Evolutionary conservation across 2,888 invertebrate genomes (phyloP).

Genomic region (Allygus modestus): DNA sequence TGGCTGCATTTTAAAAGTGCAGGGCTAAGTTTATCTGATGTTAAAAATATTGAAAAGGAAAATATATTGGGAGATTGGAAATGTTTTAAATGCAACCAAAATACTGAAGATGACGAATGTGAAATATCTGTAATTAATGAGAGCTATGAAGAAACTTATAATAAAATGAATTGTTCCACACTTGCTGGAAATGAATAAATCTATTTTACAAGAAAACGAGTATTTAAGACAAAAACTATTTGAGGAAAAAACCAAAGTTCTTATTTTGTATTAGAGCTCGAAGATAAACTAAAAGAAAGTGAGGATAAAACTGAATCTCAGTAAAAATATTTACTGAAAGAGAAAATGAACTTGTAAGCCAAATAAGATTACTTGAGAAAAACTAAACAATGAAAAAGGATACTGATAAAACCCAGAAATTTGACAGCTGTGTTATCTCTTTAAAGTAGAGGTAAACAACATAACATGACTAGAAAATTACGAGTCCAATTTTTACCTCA

Average conservation of each 20-base stretch:
- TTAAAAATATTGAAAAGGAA: conserved; percentile 24
- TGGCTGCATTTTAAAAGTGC: conserved; percentile 35
- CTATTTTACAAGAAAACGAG: conserved; percentile 35
- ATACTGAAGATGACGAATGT: background rate
- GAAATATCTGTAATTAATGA: background rate
- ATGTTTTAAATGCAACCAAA: conserved; percentile 10
- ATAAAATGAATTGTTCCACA: conserved; percentile 16
- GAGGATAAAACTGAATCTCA: conserved; percentile 18
- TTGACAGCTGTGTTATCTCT: background rate
- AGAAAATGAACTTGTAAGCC: conserved; percentile 16
- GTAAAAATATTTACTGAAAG: conserved; percentile 7
- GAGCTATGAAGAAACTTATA: background rate
- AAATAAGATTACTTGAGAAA: conserved; percentile 1
- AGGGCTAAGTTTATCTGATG: background rate
- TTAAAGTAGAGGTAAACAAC: too few relatives aligned
- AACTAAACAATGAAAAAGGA: background rate
- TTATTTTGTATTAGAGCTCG: background rate
- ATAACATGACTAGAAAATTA: background rate
- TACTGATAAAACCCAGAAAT: background rate
- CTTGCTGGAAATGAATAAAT: conserved; percentile 40
- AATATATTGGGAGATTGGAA: background rate
- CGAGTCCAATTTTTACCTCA: background rate
- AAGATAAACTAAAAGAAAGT: conserved; percentile 35
- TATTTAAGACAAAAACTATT: conserved; percentile 7
- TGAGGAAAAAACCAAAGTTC: conserved; percentile 31